Percentiles rank a stretch among this genome's conserved stretches.
phyloP scores from a whole-genome alignment of 92 coral and sea anemone species.

The Actinernus sp. region DNA sequence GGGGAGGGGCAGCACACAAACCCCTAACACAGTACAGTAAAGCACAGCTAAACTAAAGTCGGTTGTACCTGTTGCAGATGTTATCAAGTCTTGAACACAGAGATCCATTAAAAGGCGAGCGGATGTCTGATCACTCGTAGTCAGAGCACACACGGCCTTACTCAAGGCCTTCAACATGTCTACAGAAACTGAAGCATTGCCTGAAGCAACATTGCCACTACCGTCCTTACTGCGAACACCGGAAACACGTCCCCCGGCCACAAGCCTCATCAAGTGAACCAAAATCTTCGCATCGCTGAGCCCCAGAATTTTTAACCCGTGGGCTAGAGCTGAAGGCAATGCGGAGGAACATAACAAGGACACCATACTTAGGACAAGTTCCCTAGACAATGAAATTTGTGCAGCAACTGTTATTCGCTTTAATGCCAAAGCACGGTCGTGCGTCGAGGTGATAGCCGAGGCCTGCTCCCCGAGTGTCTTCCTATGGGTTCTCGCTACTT shows the following conservation, averaged over 20 bases:
- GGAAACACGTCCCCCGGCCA: constrained; percentile 76
- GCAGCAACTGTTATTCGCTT: constrained; percentile 83
- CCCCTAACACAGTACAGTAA: no score
- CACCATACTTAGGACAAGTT: constrained; percentile 72
- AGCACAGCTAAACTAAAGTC: neutral
- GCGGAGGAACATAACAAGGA: constrained; percentile 57
- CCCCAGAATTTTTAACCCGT: constrained; percentile 60
- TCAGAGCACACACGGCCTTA: constrained; percentile 76
- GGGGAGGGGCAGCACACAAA: no score
- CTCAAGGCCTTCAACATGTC: constrained; percentile 61
- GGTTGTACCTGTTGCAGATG: constrained; percentile 84
- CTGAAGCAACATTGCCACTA: constrained; percentile 24
- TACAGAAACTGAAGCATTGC: constrained; percentile 14
- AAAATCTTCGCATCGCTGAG: constrained; percentile 75
- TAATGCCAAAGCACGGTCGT: constrained; percentile 75
- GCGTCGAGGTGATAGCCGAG: constrained; percentile 66
- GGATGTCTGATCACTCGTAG: constrained; percentile 74
- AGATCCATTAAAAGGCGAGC: constrained; percentile 67
- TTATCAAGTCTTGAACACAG: constrained; percentile 81
- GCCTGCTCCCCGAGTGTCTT: constrained; percentile 90
- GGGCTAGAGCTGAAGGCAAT: constrained; percentile 45
- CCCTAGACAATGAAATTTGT: constrained; percentile 75
- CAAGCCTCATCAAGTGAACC: constrained; percentile 85
- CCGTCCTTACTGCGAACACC: constrained; percentile 12
- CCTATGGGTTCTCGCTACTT: constrained; percentile 22